These are phyloP conservation scores for Coreius guichenoti DNA, from an alignment of 2,797 vertebrate genomes.

Conservation along the genomic window DNA sequence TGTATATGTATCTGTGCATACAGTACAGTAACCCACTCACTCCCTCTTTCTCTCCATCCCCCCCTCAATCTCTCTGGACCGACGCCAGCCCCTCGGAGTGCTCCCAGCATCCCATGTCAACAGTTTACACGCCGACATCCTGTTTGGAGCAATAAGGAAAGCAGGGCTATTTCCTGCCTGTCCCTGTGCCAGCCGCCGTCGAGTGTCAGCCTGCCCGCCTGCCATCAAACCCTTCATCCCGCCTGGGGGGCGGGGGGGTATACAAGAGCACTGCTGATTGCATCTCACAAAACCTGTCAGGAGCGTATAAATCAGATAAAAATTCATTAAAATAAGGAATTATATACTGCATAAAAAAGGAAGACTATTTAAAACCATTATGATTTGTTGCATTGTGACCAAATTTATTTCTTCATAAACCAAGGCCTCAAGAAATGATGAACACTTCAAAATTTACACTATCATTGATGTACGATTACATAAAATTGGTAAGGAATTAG, in stretches of 20 bases:
- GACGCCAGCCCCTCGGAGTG: conserved; percentile 71
- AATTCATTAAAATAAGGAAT: neutral
- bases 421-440: neutral
- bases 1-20: conserved; percentile 4
- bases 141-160: conserved; percentile 86
- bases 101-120: conserved; percentile 79
- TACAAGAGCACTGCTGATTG: too few relatives aligned
- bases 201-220: conserved; percentile 59
- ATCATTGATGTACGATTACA: neutral
- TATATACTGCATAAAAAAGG: neutral
- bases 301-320: neutral
- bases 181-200: conserved; percentile 70
- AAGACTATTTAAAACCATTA: neutral
- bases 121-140: conserved; percentile 84
- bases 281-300: conserved; percentile 19
- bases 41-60: conserved; percentile 31
- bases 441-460: neutral
- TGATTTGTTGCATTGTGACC: neutral
- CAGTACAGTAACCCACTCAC: conserved; percentile 20
- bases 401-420: neutral
- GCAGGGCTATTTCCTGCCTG: conserved; percentile 79
- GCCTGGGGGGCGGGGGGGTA: neutral
- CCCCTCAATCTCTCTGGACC: conserved; percentile 62
- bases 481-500: neutral
- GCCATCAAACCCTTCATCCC: conserved; percentile 40